Evolutionary conservation across 2,888 invertebrate genomes (phyloP).

Genomic region (Orthosia gothica): DNA sequence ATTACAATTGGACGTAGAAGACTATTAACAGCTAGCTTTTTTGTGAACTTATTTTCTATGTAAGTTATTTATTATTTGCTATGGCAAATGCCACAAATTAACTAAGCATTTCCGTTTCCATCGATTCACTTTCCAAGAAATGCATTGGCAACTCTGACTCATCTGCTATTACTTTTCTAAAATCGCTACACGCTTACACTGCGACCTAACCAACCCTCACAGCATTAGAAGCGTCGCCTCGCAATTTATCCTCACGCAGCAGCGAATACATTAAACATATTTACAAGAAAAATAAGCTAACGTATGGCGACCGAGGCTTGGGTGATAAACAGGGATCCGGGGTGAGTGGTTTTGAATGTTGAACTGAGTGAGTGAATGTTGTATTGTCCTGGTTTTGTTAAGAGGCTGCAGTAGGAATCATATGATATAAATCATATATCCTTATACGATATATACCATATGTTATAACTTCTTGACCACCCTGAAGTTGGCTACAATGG

Average conservation of each 20-base stretch:
- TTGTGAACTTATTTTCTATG: too few relatives aligned
- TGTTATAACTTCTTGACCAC: too few relatives aligned
- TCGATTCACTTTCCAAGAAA: too few relatives aligned
- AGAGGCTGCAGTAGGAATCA: not conserved
- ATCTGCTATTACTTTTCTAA: not conserved
- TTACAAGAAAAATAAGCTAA: constrained; percentile 46
- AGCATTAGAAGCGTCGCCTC: constrained; percentile 30
- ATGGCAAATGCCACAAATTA: too few relatives aligned
- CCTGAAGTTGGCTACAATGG: too few relatives aligned
- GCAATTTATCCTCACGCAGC: constrained; percentile 59
- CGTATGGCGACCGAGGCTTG: constrained; percentile 14
- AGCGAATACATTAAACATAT: constrained; percentile 62
- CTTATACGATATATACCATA: too few relatives aligned
- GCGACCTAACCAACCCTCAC: constrained; percentile 1
- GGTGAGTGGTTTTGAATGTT: constrained; percentile 20
- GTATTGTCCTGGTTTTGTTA: not conserved
- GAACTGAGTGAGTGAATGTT: not conserved
- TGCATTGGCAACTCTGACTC: too few relatives aligned
- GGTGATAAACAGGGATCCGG: constrained; percentile 13
- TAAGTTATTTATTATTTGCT: too few relatives aligned
- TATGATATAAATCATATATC: too few relatives aligned
- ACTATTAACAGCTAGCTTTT: too few relatives aligned
- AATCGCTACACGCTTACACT: constrained; percentile 30
- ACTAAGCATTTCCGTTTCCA: too few relatives aligned
- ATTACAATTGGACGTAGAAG: too few relatives aligned